Conservation (phyloP, 2,113 vertebrate species). For the Hemichromis elongatus region DNA sequence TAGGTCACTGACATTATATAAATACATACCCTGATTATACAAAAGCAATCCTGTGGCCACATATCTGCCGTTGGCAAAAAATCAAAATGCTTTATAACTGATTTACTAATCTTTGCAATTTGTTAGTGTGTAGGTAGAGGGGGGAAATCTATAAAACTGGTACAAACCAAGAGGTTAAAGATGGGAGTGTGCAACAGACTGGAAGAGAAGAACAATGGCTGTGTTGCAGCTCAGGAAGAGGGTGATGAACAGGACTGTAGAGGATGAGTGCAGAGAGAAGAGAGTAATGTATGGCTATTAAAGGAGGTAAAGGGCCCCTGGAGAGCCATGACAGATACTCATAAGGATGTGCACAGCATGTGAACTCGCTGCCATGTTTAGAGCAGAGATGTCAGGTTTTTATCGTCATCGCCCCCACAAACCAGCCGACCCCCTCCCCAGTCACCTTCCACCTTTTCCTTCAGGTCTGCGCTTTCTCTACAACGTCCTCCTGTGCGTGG, state of each 20-base stretch:
- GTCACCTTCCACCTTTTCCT: not conserved
- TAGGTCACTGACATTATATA: not conserved
- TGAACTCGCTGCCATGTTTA: not conserved
- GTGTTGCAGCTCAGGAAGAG: not conserved
- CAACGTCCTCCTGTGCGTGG: not conserved
- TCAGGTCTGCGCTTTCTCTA: not conserved
- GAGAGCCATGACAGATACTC: conserved; percentile 20
- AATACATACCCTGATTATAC: not conserved
- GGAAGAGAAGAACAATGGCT: not conserved
- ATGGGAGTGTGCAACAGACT: not conserved
- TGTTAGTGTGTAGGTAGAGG: not conserved
- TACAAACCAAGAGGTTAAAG: not conserved
- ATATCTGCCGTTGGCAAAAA: not conserved
- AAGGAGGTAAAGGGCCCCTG: conserved; percentile 24
- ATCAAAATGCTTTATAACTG: not conserved
- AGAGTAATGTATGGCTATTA: conserved; percentile 18
- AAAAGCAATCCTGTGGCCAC: not conserved
- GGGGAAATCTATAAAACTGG: not conserved
- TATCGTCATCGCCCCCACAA: not conserved
- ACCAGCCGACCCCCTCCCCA: not conserved
- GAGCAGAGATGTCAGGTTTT: not conserved
- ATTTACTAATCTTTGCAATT: not conserved
- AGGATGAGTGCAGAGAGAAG: conserved; percentile 2
- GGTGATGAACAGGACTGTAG: conserved; percentile 1
- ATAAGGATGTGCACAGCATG: conserved; percentile 10